These are phyloP conservation scores for Pristionchus exspectatus DNA, from an alignment of 2,888 invertebrate genomes.

Conservation along the genomic window DNA sequence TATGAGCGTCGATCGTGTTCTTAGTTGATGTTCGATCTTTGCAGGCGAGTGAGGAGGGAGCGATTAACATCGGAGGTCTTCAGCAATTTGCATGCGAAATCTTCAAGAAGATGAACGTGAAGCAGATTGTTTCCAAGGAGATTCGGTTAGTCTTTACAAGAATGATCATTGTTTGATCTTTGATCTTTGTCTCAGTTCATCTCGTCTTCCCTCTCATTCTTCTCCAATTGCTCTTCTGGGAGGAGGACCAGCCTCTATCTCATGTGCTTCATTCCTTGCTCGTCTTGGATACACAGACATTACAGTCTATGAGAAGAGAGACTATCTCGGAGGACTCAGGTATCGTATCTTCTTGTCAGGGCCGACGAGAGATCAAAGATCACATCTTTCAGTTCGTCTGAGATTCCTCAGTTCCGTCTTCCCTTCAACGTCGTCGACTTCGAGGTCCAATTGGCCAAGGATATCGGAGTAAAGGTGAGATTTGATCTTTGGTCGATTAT, in stretches of 20 bases:
- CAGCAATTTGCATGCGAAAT: constrained; percentile 98
- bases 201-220: constrained; percentile 81
- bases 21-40: neutral
- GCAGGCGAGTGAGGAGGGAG: constrained; percentile 94
- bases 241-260: constrained; percentile 95
- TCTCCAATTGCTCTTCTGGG: constrained; percentile 89
- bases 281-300: constrained; percentile 93
- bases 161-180: neutral
- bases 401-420: constrained; percentile 97
- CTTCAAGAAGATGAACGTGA: constrained; percentile 94
- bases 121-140: constrained; percentile 89
- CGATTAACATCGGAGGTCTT: constrained; percentile 97
- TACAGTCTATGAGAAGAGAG: constrained; percentile 92
- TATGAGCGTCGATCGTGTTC: neutral
- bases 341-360: constrained; percentile 75
- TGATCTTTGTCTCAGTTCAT: constrained; percentile 68
- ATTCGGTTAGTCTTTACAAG: constrained; percentile 59
- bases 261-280: constrained; percentile 95
- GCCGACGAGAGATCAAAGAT: constrained; percentile 30
- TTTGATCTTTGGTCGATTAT: neutral
- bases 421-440: constrained; percentile 94
- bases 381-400: constrained; percentile 87
- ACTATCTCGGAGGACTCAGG: constrained; percentile 92
- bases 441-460: constrained; percentile 92
- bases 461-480: constrained; percentile 91